Evolutionary conservation across 2,113 vertebrate species (phyloP).

Genomic region (Chascanopsetta lugubris): DNA sequence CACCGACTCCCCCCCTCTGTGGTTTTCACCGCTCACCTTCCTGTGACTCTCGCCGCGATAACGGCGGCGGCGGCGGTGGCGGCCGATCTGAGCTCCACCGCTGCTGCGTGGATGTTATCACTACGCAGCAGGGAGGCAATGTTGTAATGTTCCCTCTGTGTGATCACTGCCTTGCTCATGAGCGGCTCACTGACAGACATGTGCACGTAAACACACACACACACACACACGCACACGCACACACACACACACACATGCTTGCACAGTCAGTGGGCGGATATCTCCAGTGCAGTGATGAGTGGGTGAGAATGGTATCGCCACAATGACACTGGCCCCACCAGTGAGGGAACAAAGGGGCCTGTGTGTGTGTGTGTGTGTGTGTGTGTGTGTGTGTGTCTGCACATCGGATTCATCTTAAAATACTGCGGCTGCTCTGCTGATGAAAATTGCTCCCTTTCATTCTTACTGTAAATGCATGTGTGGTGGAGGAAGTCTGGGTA

Average conservation of each 20-base stretch:
- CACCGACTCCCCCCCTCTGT: slow-evolving; percentile 10
- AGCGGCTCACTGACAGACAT: slow-evolving; percentile 32
- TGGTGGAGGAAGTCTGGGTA: neutral
- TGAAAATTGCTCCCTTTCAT: slow-evolving; percentile 71
- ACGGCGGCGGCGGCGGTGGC: slow-evolving; percentile 7
- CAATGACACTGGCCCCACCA: slow-evolving; percentile 51
- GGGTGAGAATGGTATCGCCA: slow-evolving; percentile 63
- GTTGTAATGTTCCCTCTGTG: no score
- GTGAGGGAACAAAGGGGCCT: slow-evolving; percentile 57
- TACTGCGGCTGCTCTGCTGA: slow-evolving; percentile 61
- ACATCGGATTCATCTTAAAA: slow-evolving; percentile 71
- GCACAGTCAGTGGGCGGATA: slow-evolving; percentile 32
- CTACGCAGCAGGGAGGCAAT: no score
- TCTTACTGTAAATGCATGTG: slow-evolving; percentile 53
- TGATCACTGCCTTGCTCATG: no score
- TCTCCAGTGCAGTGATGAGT: slow-evolving; percentile 46
- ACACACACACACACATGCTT: slow-evolving; percentile 12
- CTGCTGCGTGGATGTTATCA: neutral
- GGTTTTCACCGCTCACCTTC: slow-evolving; percentile 21
- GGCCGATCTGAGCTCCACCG: neutral
- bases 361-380: slow-evolving; percentile 46
- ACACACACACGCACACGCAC: no score
- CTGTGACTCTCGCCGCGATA: no score
- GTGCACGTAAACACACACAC: slow-evolving; percentile 22
- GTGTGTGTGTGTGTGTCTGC: slow-evolving; percentile 56